These are phyloP conservation scores for Neotoma lepida DNA, from an alignment of 2,113 vertebrate species.

Conservation along the genomic window DNA sequence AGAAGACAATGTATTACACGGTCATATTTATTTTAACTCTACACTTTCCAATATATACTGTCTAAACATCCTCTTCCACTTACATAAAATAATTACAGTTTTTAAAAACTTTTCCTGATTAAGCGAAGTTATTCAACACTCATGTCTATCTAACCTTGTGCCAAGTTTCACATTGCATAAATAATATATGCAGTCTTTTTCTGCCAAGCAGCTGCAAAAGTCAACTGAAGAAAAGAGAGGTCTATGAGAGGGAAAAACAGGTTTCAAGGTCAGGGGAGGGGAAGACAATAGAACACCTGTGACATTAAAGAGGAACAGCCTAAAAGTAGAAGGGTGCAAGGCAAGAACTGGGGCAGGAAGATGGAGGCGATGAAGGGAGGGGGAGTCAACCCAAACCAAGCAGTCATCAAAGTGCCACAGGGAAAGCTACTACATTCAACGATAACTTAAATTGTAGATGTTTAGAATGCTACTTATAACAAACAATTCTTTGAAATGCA, in stretches of 20 bases:
- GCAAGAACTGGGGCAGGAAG: neutral
- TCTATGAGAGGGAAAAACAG: neutral
- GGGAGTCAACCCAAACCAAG: neutral
- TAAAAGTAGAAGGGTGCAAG: neutral
- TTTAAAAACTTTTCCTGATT: neutral
- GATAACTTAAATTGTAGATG: neutral
- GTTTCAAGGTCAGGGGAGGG: neutral
- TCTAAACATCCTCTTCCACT: slow-evolving; percentile 15
- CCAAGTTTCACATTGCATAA: slow-evolving; percentile 15
- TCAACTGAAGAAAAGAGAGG: neutral
- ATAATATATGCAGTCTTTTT: neutral
- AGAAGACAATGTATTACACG: slow-evolving; percentile 55
- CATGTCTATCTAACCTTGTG: neutral
- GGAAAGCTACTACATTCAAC: neutral
- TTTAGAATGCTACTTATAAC: neutral
- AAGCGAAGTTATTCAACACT: slow-evolving; percentile 38
- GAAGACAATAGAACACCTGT: neutral
- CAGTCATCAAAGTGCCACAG: neutral
- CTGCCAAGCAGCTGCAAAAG: neutral
- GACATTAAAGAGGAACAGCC: neutral
- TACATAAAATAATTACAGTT: slow-evolving; percentile 31
- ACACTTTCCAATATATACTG: neutral
- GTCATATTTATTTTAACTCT: slow-evolving; percentile 20
- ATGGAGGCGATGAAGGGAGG: too few relatives aligned
- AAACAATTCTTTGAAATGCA: neutral